Conservation (phyloP, 2,797 vertebrate species). For the Tamandua tetradactyla region DNA sequence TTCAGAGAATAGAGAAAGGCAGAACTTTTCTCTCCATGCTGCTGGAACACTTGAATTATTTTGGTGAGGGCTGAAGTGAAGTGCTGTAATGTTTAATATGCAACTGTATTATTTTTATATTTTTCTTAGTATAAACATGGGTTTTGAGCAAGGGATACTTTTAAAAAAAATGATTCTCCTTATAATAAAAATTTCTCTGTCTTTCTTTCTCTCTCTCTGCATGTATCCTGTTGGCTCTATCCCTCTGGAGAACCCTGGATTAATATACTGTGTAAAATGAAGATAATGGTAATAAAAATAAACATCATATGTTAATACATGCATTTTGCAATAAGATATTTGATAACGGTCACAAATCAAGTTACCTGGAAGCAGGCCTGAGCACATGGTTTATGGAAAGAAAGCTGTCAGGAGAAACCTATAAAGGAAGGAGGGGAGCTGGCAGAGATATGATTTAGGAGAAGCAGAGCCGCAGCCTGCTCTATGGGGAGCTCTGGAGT, state of each 20-base stretch:
- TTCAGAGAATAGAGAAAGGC: too few species aligned
- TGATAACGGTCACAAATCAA: neutral
- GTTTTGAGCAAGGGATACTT: neutral
- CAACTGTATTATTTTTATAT: neutral
- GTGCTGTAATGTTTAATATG: neutral
- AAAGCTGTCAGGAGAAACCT: neutral
- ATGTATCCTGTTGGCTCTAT: too few species aligned
- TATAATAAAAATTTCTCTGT: too few species aligned
- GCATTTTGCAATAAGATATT: neutral
- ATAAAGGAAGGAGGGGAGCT: neutral
- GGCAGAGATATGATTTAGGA: neutral
- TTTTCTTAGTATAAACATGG: neutral
- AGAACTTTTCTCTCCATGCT: neutral
- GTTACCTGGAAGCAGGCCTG: neutral
- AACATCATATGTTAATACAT: too few species aligned
- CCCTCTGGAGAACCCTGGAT: too few species aligned
- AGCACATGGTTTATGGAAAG: neutral
- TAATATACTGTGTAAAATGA: neutral
- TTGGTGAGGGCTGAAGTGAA: neutral
- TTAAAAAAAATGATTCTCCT: neutral
- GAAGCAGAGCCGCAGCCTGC: neutral
- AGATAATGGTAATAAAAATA: neutral
- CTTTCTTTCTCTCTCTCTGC: too few species aligned
- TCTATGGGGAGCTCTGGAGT: neutral
- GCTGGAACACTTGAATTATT: neutral